Percentiles rank a stretch among this genome's conserved stretches.
phyloP scores from a whole-genome alignment of 2,888 invertebrate genomes.

The Malacosoma neustria region DNA sequence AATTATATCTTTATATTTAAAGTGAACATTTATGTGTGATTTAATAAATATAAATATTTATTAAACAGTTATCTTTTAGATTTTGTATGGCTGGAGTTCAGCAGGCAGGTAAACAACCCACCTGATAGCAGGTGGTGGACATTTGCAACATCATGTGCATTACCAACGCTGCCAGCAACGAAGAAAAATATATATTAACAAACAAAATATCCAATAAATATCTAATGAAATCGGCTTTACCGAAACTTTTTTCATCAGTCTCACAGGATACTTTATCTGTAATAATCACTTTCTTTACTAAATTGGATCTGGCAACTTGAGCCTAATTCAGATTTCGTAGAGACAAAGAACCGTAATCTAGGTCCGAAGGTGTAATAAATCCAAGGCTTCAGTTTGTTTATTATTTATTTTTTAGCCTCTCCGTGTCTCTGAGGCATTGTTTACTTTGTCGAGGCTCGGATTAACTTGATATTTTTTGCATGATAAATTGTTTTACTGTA shows the following conservation, averaged over 20 bases:
- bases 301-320: not conserved
- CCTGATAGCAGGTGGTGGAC: too few species aligned
- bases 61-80: too few species aligned
- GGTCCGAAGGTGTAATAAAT: not conserved
- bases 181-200: too few species aligned
- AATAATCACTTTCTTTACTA: not conserved
- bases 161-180: too few species aligned
- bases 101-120: too few species aligned
- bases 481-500: not conserved
- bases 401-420: not conserved
- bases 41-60: too few species aligned
- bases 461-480: not conserved
- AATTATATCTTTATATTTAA: too few species aligned
- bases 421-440: not conserved
- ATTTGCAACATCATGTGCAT: too few species aligned
- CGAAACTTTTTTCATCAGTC: not conserved
- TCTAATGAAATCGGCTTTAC: too few species aligned
- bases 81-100: too few species aligned
- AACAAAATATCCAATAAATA: too few species aligned
- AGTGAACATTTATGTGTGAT: too few species aligned
- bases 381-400: not conserved
- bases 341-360: not conserved
- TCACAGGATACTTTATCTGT: not conserved
- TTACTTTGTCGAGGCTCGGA: not conserved
- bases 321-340: not conserved